Evolutionary conservation across 1,140 invertebrate species (phyloP), one percentile per base, ranked within the genome.

Genomic region (Meteorus sp.): DNA sequence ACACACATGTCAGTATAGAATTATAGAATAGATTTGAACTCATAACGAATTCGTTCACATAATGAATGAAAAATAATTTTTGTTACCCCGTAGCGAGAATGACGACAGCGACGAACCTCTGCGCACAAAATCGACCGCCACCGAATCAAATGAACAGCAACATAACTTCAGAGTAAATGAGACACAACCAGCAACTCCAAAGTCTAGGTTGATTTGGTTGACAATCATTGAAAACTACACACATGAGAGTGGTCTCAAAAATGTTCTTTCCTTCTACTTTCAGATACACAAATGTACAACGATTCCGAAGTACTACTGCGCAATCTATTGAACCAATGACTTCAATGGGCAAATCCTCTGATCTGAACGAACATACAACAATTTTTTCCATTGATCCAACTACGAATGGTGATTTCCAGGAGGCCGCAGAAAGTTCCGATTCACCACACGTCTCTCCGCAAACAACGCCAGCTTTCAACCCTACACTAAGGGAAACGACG

Each of bases 361-460:
- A 43, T 0, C 5, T 0, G 7, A 4, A 3, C 5, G 48, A 41
- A 20, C 43, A 31, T 19, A 5, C 35, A 22, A n/a, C n/a, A n/a
- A n/a, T n/a, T n/a, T n/a, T n/a, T n/a, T n/a, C n/a, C n/a, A n/a
- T n/a, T n/a, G n/a, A n/a, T n/a, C n/a, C n/a, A n/a, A n/a, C n/a
- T n/a, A n/a, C n/a, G n/a, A n/a, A n/a, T n/a, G n/a, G n/a, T n/a
- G n/a, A n/a, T n/a, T n/a, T n/a, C n/a, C n/a, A n/a, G n/a, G n/a
- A n/a, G n/a, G n/a, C n/a, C n/a, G n/a, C n/a, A n/a, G n/a, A n/a
- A n/a, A n/a, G n/a, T n/a, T n/a, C n/a, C n/a, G n/a, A n/a, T n/a
- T n/a, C n/a, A n/a, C 82, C 82, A n/a, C 83, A 83, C 62, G 78
- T 81, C 67, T 83, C 79, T 63, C 75, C 77, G 17, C 64, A 72